Base-by-base conservation (phyloP, 2,888 invertebrate genomes). In the Cephonodes hylas region DNA sequence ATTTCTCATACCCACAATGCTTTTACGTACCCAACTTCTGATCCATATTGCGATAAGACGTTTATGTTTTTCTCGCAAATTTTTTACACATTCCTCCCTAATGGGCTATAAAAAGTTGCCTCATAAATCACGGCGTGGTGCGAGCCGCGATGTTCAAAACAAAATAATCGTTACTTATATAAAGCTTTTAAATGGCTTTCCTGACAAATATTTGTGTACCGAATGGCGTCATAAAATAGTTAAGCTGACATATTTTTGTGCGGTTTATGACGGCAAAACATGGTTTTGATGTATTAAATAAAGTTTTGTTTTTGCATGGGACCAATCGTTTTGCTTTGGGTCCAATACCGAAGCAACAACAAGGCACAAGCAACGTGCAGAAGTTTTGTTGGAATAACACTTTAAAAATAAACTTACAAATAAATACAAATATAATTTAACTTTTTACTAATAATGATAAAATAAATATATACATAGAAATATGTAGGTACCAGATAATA, bases 91-190 rank as follows among this genome's bases (percentile, higher is more conserved):
- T 31, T 18, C 46, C 23, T 25, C 46, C 53, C 31, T 31, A 53
- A 53, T 53, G 53, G 53, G 18, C 31, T 10, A 53, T 53, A 53
- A 53, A 53, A 53, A 53, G 27, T 53, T 53, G 18, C 10, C 8
- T 15, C 18, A 53, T 53, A 53, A 53, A 53, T 53, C 53, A 53
- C 15, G 18, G 27, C 8, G 8, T 31, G 18, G 18, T 18, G 23
- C 13, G 22, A 23, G 23, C 18, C 6, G 46, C 13, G 46, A 31
- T 5, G 53, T 53, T 53, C 53, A 31, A 27, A 53, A 53, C 31
- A 53, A 53, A 48, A 53, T 31, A 53, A 53, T 53, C 27, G 31
- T 27, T 27, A 4, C 18, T 18, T 53, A 53, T 13, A 45, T 22
- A 15, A 25, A 48, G 25, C 48, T 15, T 25, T 48, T 48, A 7